A percentile compares a stretch with the other conserved stretches of the same genome.
Evolutionary conservation across 2,888 invertebrate genomes (phyloP).

Genomic region (Melieria omissa): DNA sequence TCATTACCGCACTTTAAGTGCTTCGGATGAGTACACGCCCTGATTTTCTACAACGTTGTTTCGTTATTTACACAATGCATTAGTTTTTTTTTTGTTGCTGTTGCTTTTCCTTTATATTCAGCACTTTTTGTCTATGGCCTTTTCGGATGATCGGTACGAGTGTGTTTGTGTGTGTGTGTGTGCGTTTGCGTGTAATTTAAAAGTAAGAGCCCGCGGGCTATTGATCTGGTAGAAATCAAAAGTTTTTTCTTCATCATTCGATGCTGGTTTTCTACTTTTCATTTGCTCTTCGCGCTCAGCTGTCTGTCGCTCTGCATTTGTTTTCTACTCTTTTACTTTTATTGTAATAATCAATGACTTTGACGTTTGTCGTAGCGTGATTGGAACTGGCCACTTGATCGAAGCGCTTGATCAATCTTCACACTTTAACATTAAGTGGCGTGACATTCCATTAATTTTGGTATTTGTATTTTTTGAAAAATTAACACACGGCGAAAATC

Average conservation of each 20-base stretch:
- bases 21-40: slow-evolving; percentile 46
- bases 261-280: neutral
- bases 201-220: slow-evolving; percentile 53
- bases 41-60: slow-evolving; percentile 33
- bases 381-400: slow-evolving; percentile 24
- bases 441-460: slow-evolving; percentile 49
- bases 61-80: slow-evolving; percentile 38
- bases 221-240: slow-evolving; percentile 63
- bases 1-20: slow-evolving; percentile 39
- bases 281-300: slow-evolving; percentile 17
- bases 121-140: neutral
- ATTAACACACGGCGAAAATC: slow-evolving; percentile 8
- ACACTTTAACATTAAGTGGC: slow-evolving; percentile 48
- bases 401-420: slow-evolving; percentile 49
- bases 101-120: neutral
- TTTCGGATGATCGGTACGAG: neutral
- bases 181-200: slow-evolving; percentile 31
- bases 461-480: slow-evolving; percentile 20
- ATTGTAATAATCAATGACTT: slow-evolving; percentile 58
- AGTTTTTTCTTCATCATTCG: slow-evolving; percentile 50
- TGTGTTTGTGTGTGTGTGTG: neutral
- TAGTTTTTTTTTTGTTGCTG: slow-evolving; percentile 21
- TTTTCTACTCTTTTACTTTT: slow-evolving; percentile 28
- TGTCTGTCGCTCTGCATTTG: slow-evolving; percentile 4
- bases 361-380: slow-evolving; percentile 45